phyloP scores from a whole-genome alignment of 2,888 invertebrate species.

The Sclerodermus sp. region DNA sequence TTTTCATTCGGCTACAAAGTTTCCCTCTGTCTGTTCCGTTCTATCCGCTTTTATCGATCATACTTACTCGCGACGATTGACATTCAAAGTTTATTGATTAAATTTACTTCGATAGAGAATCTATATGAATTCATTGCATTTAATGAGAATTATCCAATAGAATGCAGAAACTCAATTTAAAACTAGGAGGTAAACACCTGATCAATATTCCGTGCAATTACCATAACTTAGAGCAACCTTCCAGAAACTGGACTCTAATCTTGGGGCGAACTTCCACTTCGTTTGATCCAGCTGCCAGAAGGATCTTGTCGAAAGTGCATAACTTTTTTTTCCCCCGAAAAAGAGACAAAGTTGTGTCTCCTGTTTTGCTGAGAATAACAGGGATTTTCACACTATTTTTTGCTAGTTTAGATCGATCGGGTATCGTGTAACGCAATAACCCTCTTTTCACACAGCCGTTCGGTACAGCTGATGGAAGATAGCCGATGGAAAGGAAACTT shows the following conservation, averaged over 20 bases:
- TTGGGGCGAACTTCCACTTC: constrained; percentile 28
- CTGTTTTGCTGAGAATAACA: constrained; percentile 15
- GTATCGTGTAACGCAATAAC: too few species aligned
- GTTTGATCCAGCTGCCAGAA: constrained; percentile 42
- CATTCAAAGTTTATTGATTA: too few species aligned
- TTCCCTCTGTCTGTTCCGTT: too few species aligned
- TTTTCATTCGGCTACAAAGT: too few species aligned
- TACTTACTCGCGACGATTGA: too few species aligned
- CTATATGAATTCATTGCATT: too few species aligned
- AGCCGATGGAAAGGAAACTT: too few species aligned
- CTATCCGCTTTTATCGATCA: too few species aligned
- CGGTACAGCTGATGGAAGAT: too few species aligned
- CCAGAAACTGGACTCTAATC: constrained; percentile 41
- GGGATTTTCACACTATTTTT: constrained; percentile 38
- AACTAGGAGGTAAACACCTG: constrained; percentile 28
- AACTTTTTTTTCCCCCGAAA: constrained; percentile 14
- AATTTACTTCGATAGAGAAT: too few species aligned
- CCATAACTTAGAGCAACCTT: constrained; percentile 42
- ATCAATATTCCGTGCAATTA: constrained; percentile 43
- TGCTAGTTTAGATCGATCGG: constrained; percentile 13
- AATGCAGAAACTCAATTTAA: background rate
- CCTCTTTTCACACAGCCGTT: too few species aligned
- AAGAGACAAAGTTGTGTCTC: constrained; percentile 21
- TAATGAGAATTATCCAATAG: background rate
- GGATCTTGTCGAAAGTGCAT: constrained; percentile 11